Conservation (phyloP, 2,797 vertebrate species). For the Thaleichthys pacificus region DNA sequence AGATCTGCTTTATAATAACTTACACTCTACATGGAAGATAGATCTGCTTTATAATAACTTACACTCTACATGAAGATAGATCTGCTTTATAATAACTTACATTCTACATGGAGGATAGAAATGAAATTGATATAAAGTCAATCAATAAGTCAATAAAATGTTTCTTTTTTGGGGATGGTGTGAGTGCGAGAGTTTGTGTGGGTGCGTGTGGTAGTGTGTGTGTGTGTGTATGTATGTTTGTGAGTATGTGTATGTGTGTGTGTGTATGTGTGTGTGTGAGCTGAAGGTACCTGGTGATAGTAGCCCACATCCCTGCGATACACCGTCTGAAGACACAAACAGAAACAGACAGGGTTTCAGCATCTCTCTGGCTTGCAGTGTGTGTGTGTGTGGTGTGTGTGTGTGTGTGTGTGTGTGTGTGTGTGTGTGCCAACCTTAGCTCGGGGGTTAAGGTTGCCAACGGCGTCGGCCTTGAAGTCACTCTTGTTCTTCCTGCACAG, state of each 20-base stretch:
- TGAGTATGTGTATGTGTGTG: background rate
- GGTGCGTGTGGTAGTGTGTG: too few species aligned
- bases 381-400: slow-evolving; percentile 4
- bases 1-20: background rate
- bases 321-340: slow-evolving; percentile 65
- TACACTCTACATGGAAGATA: background rate
- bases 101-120: background rate
- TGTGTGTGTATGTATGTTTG: background rate
- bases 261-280: background rate
- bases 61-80: background rate
- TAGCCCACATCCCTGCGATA: slow-evolving; percentile 77
- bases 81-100: background rate
- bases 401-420: background rate
- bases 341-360: slow-evolving; percentile 24
- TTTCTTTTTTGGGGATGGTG: background rate
- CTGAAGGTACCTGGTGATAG: slow-evolving; percentile 76
- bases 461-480: slow-evolving; percentile 92
- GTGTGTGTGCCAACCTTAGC: slow-evolving; percentile 80
- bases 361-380: background rate
- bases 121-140: too few species aligned
- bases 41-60: background rate
- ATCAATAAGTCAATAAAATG: too few species aligned
- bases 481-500: slow-evolving; percentile 98
- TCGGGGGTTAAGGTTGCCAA: slow-evolving; percentile 92
- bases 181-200: too few species aligned